Evolutionary conservation across 2,888 invertebrate genomes (phyloP), one percentile per base, ranked within the genome.

Genomic region (Smittia aterrima): DNA sequence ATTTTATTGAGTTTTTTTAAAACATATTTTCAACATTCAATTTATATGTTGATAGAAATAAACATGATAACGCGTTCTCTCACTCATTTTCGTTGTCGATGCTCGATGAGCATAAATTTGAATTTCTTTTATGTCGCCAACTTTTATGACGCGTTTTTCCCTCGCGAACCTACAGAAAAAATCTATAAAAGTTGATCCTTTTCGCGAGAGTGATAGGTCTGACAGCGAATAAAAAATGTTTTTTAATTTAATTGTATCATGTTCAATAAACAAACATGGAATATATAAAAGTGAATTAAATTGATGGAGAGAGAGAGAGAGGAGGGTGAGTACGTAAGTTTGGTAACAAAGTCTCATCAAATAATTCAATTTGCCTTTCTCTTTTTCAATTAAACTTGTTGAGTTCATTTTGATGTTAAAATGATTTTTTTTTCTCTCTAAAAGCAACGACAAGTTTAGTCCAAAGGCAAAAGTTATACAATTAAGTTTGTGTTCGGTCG

Each of bases 31-130:
- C 2, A 47, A 47, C 16, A 47, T 47, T 47, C 47, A 47, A 47
- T 47, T 47, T 47, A 47, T n/a, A 47, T 47, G 47, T 47, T 47
- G 47, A 47, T 47, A 47, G 47, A 47, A 47, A 47, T 2, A 32
- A 32, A 47, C 47, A 47, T n/a, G 47, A 47, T 47, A 47, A 47
- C 47, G 16, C 11, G 9, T n/a, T 3, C 32, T 32, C 32, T 32
- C 32, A 9, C 32, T 32, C 32, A 32, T 9, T 32, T 9, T n/a
- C n/a, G n/a, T n/a, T n/a, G n/a, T n/a, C n/a, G n/a, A 38, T 16
- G 16, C n/a, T 38, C 47, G 47, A 47, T 47, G 47, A 47, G 47
- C 16, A 47, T 47, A 16, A 11, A 47, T 47, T 47, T 47, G 47
- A 47, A 47, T 47, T 47, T 47, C 47, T 3, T 47, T 47, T 47